phyloP scores from a whole-genome alignment of 2,888 invertebrate genomes.

The Ichneumon xanthorius region DNA sequence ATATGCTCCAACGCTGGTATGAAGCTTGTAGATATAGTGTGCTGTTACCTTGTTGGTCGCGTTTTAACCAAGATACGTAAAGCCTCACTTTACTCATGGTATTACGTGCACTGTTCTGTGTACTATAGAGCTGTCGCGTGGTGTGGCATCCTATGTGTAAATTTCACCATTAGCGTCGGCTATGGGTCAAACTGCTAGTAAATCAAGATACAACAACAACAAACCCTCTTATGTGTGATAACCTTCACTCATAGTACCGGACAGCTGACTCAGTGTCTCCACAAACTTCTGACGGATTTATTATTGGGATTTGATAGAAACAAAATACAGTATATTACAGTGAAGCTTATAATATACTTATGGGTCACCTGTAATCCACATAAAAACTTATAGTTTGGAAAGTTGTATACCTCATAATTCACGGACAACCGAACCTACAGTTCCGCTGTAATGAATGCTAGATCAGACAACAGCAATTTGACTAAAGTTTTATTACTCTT shows the following conservation, averaged over 20 bases:
- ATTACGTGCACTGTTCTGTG: background rate
- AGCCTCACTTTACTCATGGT: background rate
- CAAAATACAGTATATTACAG: too few relatives aligned
- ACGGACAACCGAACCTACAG: background rate
- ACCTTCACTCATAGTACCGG: background rate
- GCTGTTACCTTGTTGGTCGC: constrained; percentile 25
- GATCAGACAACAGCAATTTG: background rate
- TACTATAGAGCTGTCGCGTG: background rate
- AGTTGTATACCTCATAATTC: background rate
- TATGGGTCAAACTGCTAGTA: constrained; percentile 14
- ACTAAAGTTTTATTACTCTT: background rate
- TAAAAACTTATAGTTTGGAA: background rate
- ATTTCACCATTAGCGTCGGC: background rate
- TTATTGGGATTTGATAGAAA: background rate
- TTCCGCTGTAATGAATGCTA: background rate
- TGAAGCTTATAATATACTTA: too few relatives aligned
- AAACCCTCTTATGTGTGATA: background rate
- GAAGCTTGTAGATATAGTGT: background rate
- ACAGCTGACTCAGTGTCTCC: background rate
- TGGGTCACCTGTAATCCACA: background rate
- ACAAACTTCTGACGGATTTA: background rate
- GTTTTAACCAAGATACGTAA: constrained; percentile 20
- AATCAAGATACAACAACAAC: background rate
- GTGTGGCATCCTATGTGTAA: background rate
- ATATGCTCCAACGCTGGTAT: background rate